These are phyloP conservation scores for Labeo calbasu DNA, from an alignment of 2,797 vertebrate species.

Conservation along the genomic window DNA sequence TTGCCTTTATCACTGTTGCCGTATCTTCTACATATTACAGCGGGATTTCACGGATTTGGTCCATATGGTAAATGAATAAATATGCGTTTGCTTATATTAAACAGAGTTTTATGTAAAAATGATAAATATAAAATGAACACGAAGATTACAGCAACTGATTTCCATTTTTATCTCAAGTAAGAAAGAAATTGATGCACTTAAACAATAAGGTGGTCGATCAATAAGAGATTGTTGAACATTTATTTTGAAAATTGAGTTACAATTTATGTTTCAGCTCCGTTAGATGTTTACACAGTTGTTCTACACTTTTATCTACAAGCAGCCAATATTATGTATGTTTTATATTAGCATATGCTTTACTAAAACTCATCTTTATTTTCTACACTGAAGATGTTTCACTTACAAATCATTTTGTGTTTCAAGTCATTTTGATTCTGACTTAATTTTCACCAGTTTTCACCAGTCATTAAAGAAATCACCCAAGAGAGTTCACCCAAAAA, in stretches of 20 bases:
- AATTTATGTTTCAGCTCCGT: background rate
- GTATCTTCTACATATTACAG: background rate
- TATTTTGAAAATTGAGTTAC: background rate
- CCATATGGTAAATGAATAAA: background rate
- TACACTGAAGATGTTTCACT: background rate
- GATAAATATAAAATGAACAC: background rate
- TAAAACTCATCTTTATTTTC: background rate
- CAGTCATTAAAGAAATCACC: background rate
- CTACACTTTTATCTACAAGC: background rate
- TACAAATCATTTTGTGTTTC: background rate
- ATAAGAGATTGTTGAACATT: background rate
- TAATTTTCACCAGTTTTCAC: background rate
- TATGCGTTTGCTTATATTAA: background rate
- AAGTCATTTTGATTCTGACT: background rate
- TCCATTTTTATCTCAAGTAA: background rate
- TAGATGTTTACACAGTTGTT: background rate
- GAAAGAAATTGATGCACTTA: background rate
- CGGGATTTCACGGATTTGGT: background rate
- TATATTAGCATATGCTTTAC: background rate
- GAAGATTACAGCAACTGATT: background rate
- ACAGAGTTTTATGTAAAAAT: background rate
- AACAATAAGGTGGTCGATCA: background rate
- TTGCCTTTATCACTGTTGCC: background rate
- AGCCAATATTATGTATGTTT: background rate
- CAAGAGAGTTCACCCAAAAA: background rate